A percentile compares a stretch with the other conserved stretches of the same genome.
phyloP scores from a whole-genome alignment of 2,797 vertebrate genomes.

The Dromococcyx pavoninus region DNA sequence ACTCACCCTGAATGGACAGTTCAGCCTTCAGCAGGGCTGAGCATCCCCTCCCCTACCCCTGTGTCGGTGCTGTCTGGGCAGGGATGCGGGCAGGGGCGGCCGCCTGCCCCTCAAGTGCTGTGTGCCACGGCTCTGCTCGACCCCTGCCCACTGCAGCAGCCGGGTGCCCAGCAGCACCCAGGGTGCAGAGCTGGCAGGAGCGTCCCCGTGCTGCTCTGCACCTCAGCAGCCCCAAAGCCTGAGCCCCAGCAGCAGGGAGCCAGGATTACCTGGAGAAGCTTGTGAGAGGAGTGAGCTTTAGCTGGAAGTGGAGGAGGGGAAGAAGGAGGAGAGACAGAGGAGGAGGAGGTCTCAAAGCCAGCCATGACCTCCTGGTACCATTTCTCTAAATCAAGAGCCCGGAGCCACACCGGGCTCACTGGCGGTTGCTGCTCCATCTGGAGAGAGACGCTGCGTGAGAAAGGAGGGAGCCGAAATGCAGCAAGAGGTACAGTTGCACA shows the following conservation, averaged over 20 bases:
- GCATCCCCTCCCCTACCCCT: not conserved
- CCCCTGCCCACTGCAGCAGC: too few relatives aligned
- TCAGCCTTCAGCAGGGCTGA: rapidly evolving
- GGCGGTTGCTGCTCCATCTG: conserved; percentile 74
- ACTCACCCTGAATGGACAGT: not conserved
- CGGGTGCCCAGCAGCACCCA: too few relatives aligned
- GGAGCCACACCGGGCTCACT: conserved; percentile 71
- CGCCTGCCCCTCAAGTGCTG: not conserved
- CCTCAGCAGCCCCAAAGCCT: not conserved
- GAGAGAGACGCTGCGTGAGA: conserved; percentile 2
- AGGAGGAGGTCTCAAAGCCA: conserved; percentile 77
- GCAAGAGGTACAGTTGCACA: not conserved
- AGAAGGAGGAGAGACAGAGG: conserved; percentile 73
- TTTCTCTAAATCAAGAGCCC: conserved; percentile 87
- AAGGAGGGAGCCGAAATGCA: not conserved
- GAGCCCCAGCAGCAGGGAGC: not conserved
- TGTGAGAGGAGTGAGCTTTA: conserved; percentile 82
- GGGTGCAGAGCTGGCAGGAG: not conserved
- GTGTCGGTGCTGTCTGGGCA: not conserved
- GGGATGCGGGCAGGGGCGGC: not conserved
- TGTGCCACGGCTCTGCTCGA: not conserved
- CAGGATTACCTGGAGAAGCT: conserved; percentile 84
- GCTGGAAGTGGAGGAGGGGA: conserved; percentile 84
- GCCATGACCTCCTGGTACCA: conserved; percentile 92
- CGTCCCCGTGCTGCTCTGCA: not conserved